Base-by-base conservation (phyloP, 2,113 vertebrate species). In the Haemorhous mexicanus region DNA sequence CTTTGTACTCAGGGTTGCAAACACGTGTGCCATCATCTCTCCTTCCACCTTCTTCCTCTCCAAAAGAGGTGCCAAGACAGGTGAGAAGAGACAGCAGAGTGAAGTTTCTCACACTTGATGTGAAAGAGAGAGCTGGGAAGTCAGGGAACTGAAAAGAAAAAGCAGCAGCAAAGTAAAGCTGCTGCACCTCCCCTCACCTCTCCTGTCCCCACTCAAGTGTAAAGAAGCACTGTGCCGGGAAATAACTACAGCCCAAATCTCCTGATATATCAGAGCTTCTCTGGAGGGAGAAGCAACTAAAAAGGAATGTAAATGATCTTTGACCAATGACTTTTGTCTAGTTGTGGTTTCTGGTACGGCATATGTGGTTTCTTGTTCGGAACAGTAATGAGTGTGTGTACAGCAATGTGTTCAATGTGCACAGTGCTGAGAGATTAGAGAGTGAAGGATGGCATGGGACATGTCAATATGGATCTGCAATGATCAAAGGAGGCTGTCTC, bases 401-500 rank as follows among this genome's bases (percentile, higher is more conserved):
- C 74, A 87, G 95, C 93, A 82, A 91, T 84, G 91, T 85, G 89
- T 91, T 96, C 94, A 95, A 91, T 82, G 95, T 91, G 93, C 92
- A 84, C 90, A 72, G 92, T 52, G 83, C 93, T 80, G 95, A 88
- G 96, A 96, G 95, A 97, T 97, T 97, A 97, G 95, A 95, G 95
- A 96, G 89, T 70, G 93, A 95, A 93, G 95, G 92, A 95, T 96
- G 95, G 95, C 93, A 96, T 97, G 96, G 95, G 96, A 97, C 95
- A 91, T 94, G 96, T 97, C 97, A 96, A 93, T 96, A 97, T 90
- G 95, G 96, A 97, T 97, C 96, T 96, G 91, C 81, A 72, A 21
- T 96, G 96, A 97, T 97, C 96, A 97, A 97, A 97, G 95, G 87
- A 96, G 78, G 58, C 79, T 84, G 89, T 77, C 95, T 96, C 94